Percentiles rank a stretch among this genome's conserved stretches.
Conservation (phyloP, 1,140 invertebrate genomes). For the Cepaea nemoralis region DNA sequence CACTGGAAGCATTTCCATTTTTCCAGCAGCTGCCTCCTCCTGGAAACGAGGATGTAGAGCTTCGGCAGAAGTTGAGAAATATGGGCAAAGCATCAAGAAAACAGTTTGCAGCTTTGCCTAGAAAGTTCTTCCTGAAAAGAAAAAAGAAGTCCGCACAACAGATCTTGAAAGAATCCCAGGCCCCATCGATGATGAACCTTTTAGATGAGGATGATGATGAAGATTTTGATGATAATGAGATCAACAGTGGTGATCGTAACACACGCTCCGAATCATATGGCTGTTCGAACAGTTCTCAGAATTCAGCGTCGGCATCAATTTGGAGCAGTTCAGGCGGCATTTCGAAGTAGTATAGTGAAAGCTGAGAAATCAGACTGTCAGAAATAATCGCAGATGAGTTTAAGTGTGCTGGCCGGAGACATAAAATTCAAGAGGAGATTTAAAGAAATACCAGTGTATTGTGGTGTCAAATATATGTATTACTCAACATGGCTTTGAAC, state of each 20-base stretch:
- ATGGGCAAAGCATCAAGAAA: constrained; percentile 81
- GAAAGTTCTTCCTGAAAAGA: constrained; percentile 58
- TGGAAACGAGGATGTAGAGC: constrained; percentile 81
- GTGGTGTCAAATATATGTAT: neutral
- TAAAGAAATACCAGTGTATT: no score
- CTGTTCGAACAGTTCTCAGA: neutral
- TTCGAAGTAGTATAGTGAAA: constrained; percentile 20
- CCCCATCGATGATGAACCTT: constrained; percentile 61
- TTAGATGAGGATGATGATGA: constrained; percentile 58
- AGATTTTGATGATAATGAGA: constrained; percentile 32
- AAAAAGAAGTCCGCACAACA: constrained; percentile 58
- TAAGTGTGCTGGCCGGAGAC: no score
- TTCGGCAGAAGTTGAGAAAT: constrained; percentile 85
- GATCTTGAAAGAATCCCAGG: constrained; percentile 58
- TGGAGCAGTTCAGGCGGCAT: constrained; percentile 11
- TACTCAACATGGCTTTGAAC: neutral
- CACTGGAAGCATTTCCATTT: constrained; percentile 68
- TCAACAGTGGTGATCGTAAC: constrained; percentile 22
- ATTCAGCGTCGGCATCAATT: neutral
- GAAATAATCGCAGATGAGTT: neutral
- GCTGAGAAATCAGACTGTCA: neutral
- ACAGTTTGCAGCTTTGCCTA: constrained; percentile 63
- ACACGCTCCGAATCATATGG: neutral
- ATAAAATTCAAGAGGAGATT: no score
- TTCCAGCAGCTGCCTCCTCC: constrained; percentile 68